Base-by-base conservation (phyloP, 92 coral and sea anemone genomes). In the Paramuricea clavata region DNA sequence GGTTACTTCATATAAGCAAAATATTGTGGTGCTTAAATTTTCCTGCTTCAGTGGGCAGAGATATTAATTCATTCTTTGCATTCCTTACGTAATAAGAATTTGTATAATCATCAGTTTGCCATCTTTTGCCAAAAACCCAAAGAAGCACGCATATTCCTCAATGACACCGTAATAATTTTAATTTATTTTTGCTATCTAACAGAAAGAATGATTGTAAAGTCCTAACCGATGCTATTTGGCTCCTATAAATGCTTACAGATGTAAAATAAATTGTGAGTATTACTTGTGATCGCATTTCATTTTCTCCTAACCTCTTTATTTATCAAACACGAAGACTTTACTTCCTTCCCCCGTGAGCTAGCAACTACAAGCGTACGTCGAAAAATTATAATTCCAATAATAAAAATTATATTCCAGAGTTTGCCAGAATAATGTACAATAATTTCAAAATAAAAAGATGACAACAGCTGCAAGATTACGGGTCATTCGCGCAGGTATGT, bases 331-430 rank as follows among this genome's bases (percentile, higher is more conserved):
- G 11, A 43, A 25, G 81, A 47, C 7, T n/a, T 17, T 6, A 74
- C 81, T 74, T 74, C 81, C 78, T 72, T n/a, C 10, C 3, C 0
- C 36, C 56, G 49, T 72, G 78, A 72, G 78, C 30, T 34, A 72
- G 78, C 78, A 72, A 72, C 49, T 72, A n/a, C 32, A 25, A 60
- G 68, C 68, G 28, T 60, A 22, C 31, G 65, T 22, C 21, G 15
- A 22, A 26, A 22, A 22, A 2, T 60, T 27, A 60, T 12, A 17
- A 60, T n/a, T n/a, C n/a, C n/a, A n/a, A n/a, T n/a, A n/a, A n/a
- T n/a, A n/a, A n/a, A n/a, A n/a, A n/a, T n/a, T n/a, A 15, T n/a
- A 21, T 60, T 60, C 32, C 23, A 60, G 23, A 6, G 68, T 60
- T 26, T 3, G 32, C 10, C 15, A 60, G 23, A 22, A 60, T 23